Base-by-base conservation (phyloP, 1,140 invertebrate species). In the Rhizoglyphus robini region DNA sequence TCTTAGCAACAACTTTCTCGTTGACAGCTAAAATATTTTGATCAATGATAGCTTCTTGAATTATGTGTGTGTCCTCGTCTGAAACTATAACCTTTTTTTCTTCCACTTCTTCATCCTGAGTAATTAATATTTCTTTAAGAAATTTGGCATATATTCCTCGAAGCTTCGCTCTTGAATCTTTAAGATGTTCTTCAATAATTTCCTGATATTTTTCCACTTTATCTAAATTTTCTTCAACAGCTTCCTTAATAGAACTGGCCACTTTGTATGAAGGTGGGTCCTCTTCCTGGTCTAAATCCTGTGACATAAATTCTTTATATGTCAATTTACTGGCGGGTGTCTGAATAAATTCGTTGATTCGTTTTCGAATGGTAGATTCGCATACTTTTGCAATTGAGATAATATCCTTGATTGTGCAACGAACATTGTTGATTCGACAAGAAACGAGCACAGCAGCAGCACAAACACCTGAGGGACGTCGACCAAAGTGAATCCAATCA, bases 381-480 rank as follows among this genome's bases (percentile, higher is more conserved):
- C 96, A 92, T 18, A 97, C 90, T 79, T 95, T 93, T 0, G 96
- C 94, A 67, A 98, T 90, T 75, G 88, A 87, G 2, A 98, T 87
- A 30, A 99, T 86, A 73, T 99, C 92, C 23, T 82, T 78, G 1
- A 93, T 82, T 0, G 86, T 88, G 68, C 94, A 81, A 69, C 84
- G 88, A 73, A 96, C 96, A 70, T 92, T 86, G 75, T 97, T 90
- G 30, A 97, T 82, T 67, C 95, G 81, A 0, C 88, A 87, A 32
- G 95, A 91, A 74, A 99, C 90, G 15, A 99, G 76, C 1, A 99
- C 77, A 8, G 94, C 95, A 75, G 94, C 94, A 18, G 94, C 94
- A 79, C 94, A 97, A 31, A 98, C 79, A 31, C 94, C 96, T 0
- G 94, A 96, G 15, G 96, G 95, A 72, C 94, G 79, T 63, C 96